Base-by-base conservation (phyloP, 1,140 invertebrate genomes). In the Dinoponera quadriceps region DNA sequence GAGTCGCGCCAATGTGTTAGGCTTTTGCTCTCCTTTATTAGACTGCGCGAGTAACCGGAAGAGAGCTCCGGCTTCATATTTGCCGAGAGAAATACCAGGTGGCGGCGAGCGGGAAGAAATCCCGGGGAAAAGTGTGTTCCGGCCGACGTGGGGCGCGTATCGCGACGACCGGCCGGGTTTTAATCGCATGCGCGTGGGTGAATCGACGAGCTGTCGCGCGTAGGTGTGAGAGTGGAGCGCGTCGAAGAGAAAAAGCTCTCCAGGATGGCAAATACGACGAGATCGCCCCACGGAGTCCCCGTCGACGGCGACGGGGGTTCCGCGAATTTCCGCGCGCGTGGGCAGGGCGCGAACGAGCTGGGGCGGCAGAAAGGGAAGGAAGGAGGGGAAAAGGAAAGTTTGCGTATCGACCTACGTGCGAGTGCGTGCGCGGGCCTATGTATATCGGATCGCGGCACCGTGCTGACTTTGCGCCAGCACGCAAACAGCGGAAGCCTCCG, bases 11-110 rank as follows among this genome's bases (percentile, higher is more conserved):
- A 3, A 5, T 33, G 38, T 60, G 11, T 60, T 60, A 48, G 18
- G 13, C 57, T 48, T 74, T 62, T 18, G 44, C 57, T 62, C 57
- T 59, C 22, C 16, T 74, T 33, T 74, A 74, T 74, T 44, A 27
- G 33, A 20, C 18, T 44, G 71, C 57, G 44, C 38, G 4, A 27
- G 3, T 44, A 38, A 44, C 16, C 22, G 18, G 16, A 51, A 18
- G 55, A 60, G 33, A 25, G 5, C 38, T 14, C 54, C 3, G 7
- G 55, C 55, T 62, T 44, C 20, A 38, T 62, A 62, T 74, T 74
- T 74, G 33, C 38, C 1, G n/a, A 62, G 38, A 18, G 60, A 74
- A 48, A 74, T 62, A 29, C 16, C 55, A 60, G 1, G 14, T 0
- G 16, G 29, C 29, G 22, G 16, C 18, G 25, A 22, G 38, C 0